Conservation (phyloP, 2,797 vertebrate genomes). For the Synanceia verrucosa region DNA sequence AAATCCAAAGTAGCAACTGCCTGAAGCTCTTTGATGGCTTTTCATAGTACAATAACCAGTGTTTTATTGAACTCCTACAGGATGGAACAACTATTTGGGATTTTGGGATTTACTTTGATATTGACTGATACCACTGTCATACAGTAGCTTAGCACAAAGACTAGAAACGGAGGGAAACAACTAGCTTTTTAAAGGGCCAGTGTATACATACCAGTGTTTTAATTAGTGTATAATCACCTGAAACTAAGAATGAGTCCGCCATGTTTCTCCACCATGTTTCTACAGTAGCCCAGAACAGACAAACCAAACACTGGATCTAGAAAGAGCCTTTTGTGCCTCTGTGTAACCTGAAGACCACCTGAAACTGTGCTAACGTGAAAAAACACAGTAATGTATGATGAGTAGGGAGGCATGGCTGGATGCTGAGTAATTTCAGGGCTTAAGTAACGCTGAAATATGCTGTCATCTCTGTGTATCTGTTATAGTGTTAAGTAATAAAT, state of each 20-base stretch:
- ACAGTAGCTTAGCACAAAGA: conserved; percentile 3
- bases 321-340: no score
- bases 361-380: no score
- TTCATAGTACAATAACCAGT: neutral
- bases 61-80: neutral
- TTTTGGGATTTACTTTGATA: neutral
- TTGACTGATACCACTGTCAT: neutral
- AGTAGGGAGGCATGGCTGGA: neutral
- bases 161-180: neutral
- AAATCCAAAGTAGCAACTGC: neutral
- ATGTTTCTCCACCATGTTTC: no score
- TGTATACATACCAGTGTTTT: no score
- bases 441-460: neutral
- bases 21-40: neutral
- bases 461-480: neutral
- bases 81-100: neutral
- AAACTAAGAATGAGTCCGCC: no score
- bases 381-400: neutral
- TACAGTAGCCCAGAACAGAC: no score
- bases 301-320: no score
- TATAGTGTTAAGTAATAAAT: neutral
- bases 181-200: no score
- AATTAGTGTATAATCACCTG: no score
- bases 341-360: no score
- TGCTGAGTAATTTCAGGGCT: neutral